Conservation (phyloP, 64 coral and sea anemone genomes). For the Montipora sp. region DNA sequence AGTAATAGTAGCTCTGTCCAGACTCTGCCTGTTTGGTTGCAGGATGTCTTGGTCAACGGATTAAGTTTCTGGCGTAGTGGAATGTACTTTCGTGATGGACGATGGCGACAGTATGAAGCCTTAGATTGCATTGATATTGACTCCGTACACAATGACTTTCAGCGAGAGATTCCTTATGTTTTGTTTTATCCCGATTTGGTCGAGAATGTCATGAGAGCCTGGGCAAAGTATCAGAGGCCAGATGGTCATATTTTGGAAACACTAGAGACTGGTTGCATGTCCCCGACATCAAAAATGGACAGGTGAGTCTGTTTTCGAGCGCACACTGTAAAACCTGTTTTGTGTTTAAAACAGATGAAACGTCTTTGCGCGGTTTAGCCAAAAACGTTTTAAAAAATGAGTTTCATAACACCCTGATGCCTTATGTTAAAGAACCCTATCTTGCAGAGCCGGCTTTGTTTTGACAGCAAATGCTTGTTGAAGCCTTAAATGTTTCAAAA, state of each 20-base stretch:
- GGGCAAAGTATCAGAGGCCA: conserved; percentile 52
- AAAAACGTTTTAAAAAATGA: no score
- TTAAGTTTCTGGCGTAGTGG: conserved; percentile 84
- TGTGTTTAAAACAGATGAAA: not conserved
- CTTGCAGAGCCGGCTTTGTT: no score
- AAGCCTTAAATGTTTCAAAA: no score
- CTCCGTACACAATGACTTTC: conserved; percentile 81
- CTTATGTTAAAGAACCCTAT: no score
- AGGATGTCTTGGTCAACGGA: conserved; percentile 72
- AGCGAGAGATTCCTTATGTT: conserved; percentile 68
- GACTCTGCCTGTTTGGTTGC: conserved; percentile 58
- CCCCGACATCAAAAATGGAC: conserved; percentile 34
- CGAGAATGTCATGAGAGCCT: conserved; percentile 60
- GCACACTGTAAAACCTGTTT: not conserved
- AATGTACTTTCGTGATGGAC: conserved; percentile 62
- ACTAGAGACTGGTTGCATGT: conserved; percentile 33
- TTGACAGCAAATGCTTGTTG: no score
- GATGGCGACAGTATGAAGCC: conserved; percentile 81
- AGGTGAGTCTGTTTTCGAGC: not conserved
- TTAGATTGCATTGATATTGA: conserved; percentile 82
- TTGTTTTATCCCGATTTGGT: conserved; percentile 80
- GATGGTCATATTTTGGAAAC: conserved; percentile 58
- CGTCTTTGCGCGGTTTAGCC: no score
- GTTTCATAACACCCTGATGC: no score
- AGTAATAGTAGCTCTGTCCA: not conserved